These are phyloP conservation scores for Celastrina argiolus DNA, from an alignment of 2,888 invertebrate genomes.

Conservation along the genomic window DNA sequence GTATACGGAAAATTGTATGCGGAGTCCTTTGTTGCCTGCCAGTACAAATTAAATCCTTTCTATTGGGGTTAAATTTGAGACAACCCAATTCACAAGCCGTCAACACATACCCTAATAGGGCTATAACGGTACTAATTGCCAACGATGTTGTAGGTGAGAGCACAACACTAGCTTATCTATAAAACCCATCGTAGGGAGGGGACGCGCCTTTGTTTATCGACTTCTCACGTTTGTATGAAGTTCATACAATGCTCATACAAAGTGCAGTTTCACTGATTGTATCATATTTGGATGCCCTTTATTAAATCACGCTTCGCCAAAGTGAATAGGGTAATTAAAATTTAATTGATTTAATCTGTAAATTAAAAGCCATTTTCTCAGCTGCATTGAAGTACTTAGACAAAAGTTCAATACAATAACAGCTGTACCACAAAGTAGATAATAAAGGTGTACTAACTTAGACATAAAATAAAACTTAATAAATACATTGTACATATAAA, in stretches of 20 bases:
- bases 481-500: too few species aligned
- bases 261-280: constrained; percentile 18
- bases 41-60: too few species aligned
- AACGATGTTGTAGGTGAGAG: neutral
- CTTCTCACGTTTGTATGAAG: constrained; percentile 12
- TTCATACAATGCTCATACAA: constrained; percentile 10
- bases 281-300: constrained; percentile 14
- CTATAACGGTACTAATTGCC: neutral
- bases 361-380: neutral
- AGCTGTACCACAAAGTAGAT: too few species aligned
- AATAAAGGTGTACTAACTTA: too few species aligned
- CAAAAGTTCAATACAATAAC: too few species aligned
- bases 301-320: constrained; percentile 13
- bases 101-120: neutral
- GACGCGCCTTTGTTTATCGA: constrained; percentile 6
- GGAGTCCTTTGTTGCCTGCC: too few species aligned
- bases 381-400: neutral
- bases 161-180: constrained; percentile 13
- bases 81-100: neutral
- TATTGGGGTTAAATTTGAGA: too few species aligned
- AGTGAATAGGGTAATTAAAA: constrained; percentile 18
- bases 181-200: constrained; percentile 10
- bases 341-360: constrained; percentile 4
- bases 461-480: too few species aligned
- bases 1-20: too few species aligned